These are phyloP conservation scores for Dunckerocampus dactyliophorus DNA, from an alignment of 2,113 vertebrate genomes.

Conservation along the genomic window DNA sequence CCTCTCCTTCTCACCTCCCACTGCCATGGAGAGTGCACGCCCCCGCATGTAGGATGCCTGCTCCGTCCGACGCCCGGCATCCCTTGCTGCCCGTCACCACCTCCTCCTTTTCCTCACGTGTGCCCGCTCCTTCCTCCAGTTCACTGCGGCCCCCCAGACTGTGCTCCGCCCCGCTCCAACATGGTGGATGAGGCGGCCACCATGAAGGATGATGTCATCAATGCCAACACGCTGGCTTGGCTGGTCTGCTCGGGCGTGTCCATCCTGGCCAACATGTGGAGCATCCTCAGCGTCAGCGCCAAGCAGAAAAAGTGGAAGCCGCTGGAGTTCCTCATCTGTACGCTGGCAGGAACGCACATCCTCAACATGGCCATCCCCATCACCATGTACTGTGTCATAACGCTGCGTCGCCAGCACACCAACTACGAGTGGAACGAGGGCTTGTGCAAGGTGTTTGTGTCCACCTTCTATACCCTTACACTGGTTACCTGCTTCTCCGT, in stretches of 20 bases:
- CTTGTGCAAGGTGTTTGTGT: constrained; percentile 92
- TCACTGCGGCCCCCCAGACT: constrained; percentile 51
- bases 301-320: constrained; percentile 96
- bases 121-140: constrained; percentile 50
- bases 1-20: constrained; percentile 14
- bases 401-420: constrained; percentile 80
- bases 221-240: constrained; percentile 86
- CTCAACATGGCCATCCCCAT: constrained; percentile 88
- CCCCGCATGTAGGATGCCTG: constrained; percentile 65
- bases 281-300: constrained; percentile 87
- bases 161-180: constrained; percentile 54
- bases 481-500: constrained; percentile 92
- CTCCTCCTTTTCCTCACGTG: constrained; percentile 58
- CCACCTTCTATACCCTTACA: constrained; percentile 91
- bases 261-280: constrained; percentile 88
- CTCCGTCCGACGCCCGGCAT: constrained; percentile 41
- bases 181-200: constrained; percentile 70
- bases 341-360: constrained; percentile 87
- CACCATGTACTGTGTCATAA: constrained; percentile 87
- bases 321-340: constrained; percentile 88
- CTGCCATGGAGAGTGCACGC: constrained; percentile 52
- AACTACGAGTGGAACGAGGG: constrained; percentile 91
- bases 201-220: constrained; percentile 86
- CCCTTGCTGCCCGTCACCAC: constrained; percentile 60
- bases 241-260: constrained; percentile 86